These are phyloP conservation scores for Thymelicus acteon DNA, from an alignment of 2,888 invertebrate species.

Conservation along the genomic window DNA sequence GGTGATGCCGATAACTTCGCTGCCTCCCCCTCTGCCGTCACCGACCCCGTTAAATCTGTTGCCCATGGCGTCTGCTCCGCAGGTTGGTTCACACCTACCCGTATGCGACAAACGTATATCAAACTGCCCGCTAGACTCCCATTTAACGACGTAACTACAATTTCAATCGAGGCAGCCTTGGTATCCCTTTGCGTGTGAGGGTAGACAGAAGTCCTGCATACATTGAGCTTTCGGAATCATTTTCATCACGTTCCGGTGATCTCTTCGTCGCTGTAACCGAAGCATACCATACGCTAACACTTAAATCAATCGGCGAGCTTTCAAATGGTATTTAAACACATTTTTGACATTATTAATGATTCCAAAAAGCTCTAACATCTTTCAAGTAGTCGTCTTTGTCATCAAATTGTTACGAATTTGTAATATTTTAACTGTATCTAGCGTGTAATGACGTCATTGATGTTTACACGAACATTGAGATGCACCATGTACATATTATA, in stretches of 20 bases:
- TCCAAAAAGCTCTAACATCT: constrained; percentile 21
- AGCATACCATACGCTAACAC: neutral
- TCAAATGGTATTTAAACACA: neutral
- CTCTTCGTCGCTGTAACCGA: neutral
- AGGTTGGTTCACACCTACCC: constrained; percentile 56
- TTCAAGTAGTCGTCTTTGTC: constrained; percentile 17
- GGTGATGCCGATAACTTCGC: constrained; percentile 55
- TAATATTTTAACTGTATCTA: constrained; percentile 14
- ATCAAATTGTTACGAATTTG: neutral
- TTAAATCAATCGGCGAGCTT: neutral
- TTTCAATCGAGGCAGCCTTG: constrained; percentile 16
- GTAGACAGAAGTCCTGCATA: constrained; percentile 26
- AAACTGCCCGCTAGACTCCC: neutral
- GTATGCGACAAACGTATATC: constrained; percentile 21
- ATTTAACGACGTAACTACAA: neutral
- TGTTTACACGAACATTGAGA: no score
- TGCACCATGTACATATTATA: neutral
- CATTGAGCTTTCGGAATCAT: constrained; percentile 34
- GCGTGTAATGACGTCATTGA: constrained; percentile 12
- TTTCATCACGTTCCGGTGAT: neutral
- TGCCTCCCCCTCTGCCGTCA: constrained; percentile 46
- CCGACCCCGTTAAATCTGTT: constrained; percentile 56
- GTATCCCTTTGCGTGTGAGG: constrained; percentile 27
- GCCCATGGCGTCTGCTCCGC: constrained; percentile 52
- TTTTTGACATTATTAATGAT: constrained; percentile 12